These are phyloP conservation scores for Otus sunia DNA, from an alignment of 2,113 vertebrate species.

Conservation along the genomic window DNA sequence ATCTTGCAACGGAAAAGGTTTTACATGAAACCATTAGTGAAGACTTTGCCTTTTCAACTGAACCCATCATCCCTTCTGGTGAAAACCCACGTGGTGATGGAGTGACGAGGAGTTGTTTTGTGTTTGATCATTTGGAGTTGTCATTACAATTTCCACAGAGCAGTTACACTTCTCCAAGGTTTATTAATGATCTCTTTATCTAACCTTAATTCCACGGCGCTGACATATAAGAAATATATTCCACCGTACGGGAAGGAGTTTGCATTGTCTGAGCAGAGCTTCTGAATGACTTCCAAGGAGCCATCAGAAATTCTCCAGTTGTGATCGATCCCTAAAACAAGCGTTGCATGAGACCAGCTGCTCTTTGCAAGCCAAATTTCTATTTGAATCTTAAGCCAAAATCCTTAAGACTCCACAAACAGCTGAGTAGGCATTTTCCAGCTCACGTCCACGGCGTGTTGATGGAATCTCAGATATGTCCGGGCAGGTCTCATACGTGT, in stretches of 20 bases:
- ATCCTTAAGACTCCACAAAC: background rate
- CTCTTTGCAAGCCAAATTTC: background rate
- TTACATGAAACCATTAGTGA: conserved; percentile 7
- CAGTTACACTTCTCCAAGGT: conserved; percentile 24
- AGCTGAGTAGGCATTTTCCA: background rate
- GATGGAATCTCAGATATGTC: background rate
- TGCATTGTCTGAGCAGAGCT: conserved; percentile 29
- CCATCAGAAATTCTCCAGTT: conserved; percentile 9
- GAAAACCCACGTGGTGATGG: background rate
- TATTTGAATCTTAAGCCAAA: background rate
- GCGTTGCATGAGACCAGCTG: background rate
- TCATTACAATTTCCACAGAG: conserved; percentile 18
- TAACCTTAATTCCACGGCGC: conserved; percentile 45
- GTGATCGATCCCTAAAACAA: background rate
- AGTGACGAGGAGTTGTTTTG: background rate
- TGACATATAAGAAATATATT: conserved; percentile 33
- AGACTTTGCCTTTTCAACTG: background rate
- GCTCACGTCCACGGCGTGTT: accelerated
- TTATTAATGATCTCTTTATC: conserved; percentile 62
- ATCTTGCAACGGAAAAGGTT: conserved; percentile 33
- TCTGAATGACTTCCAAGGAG: conserved; percentile 29
- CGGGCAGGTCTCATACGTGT: background rate
- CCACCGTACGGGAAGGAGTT: background rate
- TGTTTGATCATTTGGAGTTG: background rate
- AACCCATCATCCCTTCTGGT: background rate